phyloP scores from a whole-genome alignment of 2,797 vertebrate genomes.

The Threskiornis aethiopicus region DNA sequence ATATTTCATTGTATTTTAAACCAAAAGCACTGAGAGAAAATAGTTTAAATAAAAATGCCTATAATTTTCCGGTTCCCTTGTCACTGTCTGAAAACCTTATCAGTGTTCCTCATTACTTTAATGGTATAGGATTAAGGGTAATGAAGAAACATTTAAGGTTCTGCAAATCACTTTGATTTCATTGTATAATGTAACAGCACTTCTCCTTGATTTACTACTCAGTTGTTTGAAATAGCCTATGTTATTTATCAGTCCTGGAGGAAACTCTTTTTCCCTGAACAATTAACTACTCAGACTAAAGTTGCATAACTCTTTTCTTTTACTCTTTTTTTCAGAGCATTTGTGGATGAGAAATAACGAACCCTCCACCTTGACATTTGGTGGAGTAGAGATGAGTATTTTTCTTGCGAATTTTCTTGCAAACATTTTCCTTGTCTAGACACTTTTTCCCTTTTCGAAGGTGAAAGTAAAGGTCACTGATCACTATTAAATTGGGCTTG shows the following conservation, averaged over 20 bases:
- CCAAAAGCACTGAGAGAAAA: neutral
- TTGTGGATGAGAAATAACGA: neutral
- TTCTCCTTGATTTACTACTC: conserved; percentile 35
- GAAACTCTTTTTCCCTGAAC: conserved; percentile 31
- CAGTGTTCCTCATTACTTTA: conserved; percentile 14
- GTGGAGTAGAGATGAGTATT: neutral
- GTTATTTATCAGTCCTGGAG: conserved; percentile 38
- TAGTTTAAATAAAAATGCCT: conserved; percentile 20
- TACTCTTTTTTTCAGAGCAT: neutral
- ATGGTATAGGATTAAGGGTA: conserved; percentile 31
- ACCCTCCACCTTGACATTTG: neutral
- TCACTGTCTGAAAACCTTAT: conserved; percentile 39
- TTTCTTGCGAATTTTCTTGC: neutral
- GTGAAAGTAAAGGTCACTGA: neutral
- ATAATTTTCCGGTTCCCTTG: neutral
- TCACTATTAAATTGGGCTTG: neutral
- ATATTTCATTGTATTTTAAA: conserved; percentile 41
- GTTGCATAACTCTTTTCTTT: neutral
- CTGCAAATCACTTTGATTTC: conserved; percentile 58
- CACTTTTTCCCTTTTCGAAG: neutral
- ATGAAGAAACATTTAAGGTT: conserved; percentile 44
- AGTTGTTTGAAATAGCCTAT: conserved; percentile 2
- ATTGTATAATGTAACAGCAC: conserved; percentile 29
- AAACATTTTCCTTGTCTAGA: neutral
- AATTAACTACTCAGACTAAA: neutral